A percentile compares a stretch with the other conserved stretches of the same genome.
Evolutionary conservation across 2,113 vertebrate genomes (phyloP).

Genomic region (Stictonetta naevosa): DNA sequence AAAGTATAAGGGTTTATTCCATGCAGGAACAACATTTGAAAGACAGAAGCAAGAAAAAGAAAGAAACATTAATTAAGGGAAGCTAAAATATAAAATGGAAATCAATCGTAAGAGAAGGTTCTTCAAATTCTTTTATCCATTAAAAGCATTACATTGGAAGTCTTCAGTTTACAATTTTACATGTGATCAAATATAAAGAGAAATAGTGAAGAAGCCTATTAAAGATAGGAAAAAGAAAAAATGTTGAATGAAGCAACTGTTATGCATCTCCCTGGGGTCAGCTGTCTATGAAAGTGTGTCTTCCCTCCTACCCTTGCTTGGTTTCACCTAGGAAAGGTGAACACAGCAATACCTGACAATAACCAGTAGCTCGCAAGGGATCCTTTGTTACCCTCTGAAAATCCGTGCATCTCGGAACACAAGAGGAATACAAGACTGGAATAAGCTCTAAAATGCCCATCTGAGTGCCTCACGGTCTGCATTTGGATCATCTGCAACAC

Average conservation of each 20-base stretch:
- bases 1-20: background rate
- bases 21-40: background rate
- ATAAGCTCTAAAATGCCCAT: background rate
- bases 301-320: background rate
- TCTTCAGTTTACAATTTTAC: background rate
- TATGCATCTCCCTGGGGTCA: background rate
- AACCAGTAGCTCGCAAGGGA: background rate
- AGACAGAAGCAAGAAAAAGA: constrained; percentile 3
- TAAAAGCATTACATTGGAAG: background rate
- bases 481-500: background rate
- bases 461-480: background rate
- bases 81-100: constrained; percentile 5
- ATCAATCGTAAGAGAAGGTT: background rate
- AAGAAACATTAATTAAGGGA: constrained; percentile 20
- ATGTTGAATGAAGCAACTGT: background rate
- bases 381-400: background rate
- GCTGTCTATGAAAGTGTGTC: background rate
- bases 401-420: background rate
- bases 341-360: background rate
- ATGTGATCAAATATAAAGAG: background rate
- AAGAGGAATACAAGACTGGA: background rate
- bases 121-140: background rate
- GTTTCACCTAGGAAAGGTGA: background rate
- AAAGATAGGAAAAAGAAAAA: background rate
- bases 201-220: background rate